These are phyloP conservation scores for Hipparchia semele DNA, from an alignment of 2,888 invertebrate species.

Conservation along the genomic window DNA sequence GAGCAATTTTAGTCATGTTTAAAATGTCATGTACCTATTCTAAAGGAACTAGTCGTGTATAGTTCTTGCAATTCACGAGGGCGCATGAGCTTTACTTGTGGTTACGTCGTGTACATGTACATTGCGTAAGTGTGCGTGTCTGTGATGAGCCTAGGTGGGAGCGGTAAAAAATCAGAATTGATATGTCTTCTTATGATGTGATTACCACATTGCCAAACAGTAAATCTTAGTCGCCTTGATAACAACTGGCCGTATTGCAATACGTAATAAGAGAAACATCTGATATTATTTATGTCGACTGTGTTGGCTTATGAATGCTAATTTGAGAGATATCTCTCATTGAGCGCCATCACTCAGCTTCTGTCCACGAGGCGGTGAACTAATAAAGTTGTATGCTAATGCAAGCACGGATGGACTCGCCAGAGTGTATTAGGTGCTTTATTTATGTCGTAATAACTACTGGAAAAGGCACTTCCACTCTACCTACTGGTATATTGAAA, in stretches of 20 bases:
- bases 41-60: too few relatives aligned
- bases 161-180: too few relatives aligned
- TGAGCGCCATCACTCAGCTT: constrained; percentile 64
- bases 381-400: constrained; percentile 55
- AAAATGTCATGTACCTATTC: too few relatives aligned
- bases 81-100: too few relatives aligned
- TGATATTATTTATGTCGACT: constrained; percentile 74
- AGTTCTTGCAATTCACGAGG: too few relatives aligned
- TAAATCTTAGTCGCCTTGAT: constrained; percentile 1
- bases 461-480: not conserved
- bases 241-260: constrained; percentile 25
- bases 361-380: constrained; percentile 47
- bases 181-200: too few relatives aligned
- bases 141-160: too few relatives aligned
- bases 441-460: constrained; percentile 5
- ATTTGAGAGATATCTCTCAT: constrained; percentile 75
- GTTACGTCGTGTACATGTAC: too few relatives aligned
- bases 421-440: constrained; percentile 5
- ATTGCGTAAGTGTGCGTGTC: too few relatives aligned
- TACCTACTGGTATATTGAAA: not conserved
- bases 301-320: constrained; percentile 76
- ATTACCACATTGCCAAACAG: not conserved
- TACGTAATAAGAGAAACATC: constrained; percentile 43
- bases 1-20: too few relatives aligned
- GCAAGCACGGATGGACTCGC: constrained; percentile 23